phyloP scores from a whole-genome alignment of 2,113 vertebrate species.

The Alaudala cheleensis region DNA sequence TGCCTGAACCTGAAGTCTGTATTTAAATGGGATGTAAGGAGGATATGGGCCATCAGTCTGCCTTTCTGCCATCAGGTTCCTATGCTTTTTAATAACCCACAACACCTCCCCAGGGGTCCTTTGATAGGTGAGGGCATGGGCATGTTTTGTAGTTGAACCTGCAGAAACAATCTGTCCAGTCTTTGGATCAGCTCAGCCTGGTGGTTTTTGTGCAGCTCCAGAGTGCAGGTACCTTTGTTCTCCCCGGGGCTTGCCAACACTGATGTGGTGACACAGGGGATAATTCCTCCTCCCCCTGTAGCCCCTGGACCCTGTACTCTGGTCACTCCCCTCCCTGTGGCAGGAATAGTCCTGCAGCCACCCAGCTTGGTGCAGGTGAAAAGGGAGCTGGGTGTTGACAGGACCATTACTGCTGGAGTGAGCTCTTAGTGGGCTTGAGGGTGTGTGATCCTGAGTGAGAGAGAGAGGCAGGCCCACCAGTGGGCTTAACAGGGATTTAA shows the following conservation, averaged over 20 bases:
- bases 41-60: rapidly evolving
- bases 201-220: neutral
- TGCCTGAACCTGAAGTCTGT: neutral
- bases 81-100: neutral
- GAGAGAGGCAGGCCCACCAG: neutral
- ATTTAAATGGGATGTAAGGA: neutral
- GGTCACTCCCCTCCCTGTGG: too few species aligned
- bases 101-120: neutral
- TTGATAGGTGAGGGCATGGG: neutral
- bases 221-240: neutral
- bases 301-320: rapidly evolving
- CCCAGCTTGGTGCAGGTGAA: neutral
- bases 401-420: neutral
- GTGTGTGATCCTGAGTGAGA: neutral
- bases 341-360: neutral
- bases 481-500: neutral
- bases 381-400: neutral
- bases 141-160: neutral
- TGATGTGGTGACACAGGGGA: neutral
- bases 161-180: neutral
- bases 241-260: neutral
- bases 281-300: neutral
- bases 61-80: neutral
- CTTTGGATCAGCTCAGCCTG: neutral
- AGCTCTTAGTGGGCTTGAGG: neutral